These are phyloP conservation scores for Eueides isabella DNA, from an alignment of 1,140 invertebrate species.

Conservation along the genomic window DNA sequence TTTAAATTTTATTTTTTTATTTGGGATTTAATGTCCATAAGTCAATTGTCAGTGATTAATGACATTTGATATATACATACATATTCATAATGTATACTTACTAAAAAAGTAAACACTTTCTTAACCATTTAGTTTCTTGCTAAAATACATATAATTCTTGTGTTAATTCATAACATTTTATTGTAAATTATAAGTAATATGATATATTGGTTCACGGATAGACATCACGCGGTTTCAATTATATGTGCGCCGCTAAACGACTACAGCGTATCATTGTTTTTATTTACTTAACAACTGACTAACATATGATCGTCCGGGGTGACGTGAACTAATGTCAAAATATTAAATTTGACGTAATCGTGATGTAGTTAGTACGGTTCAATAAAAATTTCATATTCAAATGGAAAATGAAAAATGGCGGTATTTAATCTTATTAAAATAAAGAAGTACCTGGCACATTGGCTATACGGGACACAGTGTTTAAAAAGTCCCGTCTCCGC, in stretches of 20 bases:
- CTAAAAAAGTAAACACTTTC: background rate
- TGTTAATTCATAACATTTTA: background rate
- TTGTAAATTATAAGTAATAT: background rate
- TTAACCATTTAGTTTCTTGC: background rate
- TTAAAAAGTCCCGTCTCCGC: too few species aligned
- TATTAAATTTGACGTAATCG: background rate
- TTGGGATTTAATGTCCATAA: too few species aligned
- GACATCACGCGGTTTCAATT: slow-evolving; percentile 74
- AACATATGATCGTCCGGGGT: slow-evolving; percentile 9
- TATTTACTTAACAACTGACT: slow-evolving; percentile 30
- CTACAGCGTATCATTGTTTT: slow-evolving; percentile 48
- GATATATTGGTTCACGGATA: background rate
- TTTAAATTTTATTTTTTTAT: too few species aligned
- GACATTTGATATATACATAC: background rate
- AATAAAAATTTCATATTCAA: too few species aligned
- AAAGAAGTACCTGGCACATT: too few species aligned
- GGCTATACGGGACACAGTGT: too few species aligned
- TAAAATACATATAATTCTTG: background rate
- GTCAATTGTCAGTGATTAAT: background rate
- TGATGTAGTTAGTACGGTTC: background rate
- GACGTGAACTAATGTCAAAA: background rate
- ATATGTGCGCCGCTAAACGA: slow-evolving; percentile 58
- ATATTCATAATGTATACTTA: background rate
- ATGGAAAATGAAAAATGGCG: too few species aligned
- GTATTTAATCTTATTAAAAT: too few species aligned